Conservation (phyloP, 2,113 vertebrate species). For the Rafetus swinhoei region DNA sequence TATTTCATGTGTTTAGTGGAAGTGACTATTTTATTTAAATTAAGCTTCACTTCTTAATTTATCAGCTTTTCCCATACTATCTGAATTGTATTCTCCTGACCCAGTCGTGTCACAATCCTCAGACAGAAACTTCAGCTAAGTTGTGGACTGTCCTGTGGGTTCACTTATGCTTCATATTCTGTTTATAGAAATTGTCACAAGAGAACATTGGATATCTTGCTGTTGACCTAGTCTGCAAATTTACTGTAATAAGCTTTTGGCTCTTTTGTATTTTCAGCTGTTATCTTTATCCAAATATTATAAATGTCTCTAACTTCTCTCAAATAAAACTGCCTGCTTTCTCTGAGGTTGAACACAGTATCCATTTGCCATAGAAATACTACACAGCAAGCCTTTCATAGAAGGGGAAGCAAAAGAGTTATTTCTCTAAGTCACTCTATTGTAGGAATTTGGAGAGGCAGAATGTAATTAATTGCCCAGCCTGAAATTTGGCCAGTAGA, state of each 20-base stretch:
- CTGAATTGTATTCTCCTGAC: not conserved
- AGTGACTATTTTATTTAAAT: not conserved
- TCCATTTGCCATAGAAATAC: slow-evolving; percentile 46
- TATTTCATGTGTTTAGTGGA: slow-evolving; percentile 3
- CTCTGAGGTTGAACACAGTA: not conserved
- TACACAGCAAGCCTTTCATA: not conserved
- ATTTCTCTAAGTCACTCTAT: slow-evolving; percentile 32
- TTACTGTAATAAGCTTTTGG: not conserved
- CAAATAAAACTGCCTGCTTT: slow-evolving; percentile 5
- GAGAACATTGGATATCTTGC: slow-evolving; percentile 18
- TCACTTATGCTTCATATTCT: slow-evolving; percentile 2
- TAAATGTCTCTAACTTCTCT: slow-evolving; percentile 12
- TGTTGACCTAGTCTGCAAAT: not conserved
- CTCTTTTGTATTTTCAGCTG: not conserved
- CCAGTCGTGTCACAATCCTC: not conserved
- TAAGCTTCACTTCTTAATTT: not conserved
- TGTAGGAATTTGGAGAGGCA: slow-evolving; percentile 55
- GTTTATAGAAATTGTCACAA: not conserved
- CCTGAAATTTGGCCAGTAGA: slow-evolving; percentile 54
- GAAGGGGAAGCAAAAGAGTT: not conserved
- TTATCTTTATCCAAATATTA: not conserved
- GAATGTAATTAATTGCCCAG: slow-evolving; percentile 56
- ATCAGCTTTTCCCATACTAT: not conserved
- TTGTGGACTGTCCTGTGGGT: not conserved
- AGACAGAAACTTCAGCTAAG: not conserved